Evolutionary conservation across 2,113 vertebrate genomes (phyloP).

Genomic region (Otocyon megalotis): DNA sequence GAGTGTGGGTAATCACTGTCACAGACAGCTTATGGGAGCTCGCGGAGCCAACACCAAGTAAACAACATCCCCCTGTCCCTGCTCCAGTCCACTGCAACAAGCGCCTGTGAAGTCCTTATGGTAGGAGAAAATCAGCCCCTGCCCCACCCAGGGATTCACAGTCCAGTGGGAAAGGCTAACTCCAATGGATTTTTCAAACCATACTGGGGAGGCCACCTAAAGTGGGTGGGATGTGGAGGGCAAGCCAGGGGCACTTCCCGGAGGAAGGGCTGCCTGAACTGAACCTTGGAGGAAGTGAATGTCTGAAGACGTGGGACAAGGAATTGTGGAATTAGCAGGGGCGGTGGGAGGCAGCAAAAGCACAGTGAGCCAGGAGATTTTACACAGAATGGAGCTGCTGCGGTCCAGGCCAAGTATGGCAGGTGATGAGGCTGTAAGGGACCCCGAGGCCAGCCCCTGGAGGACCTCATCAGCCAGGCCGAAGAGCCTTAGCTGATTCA

Average conservation of each 20-base stretch:
- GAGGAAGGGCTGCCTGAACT: not conserved
- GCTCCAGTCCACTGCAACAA: not conserved
- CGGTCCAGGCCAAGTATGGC: not conserved
- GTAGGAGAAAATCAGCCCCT: not conserved
- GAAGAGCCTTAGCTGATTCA: not conserved
- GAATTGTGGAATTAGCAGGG: not conserved
- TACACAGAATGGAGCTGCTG: accelerated
- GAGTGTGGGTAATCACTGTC: constrained; percentile 15
- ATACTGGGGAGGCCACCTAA: not conserved
- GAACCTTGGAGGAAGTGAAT: not conserved
- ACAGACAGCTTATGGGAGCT: not conserved
- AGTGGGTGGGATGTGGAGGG: not conserved
- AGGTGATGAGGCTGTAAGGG: not conserved
- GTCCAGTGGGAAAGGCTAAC: not conserved
- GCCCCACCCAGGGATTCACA: not conserved
- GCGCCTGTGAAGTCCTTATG: not conserved
- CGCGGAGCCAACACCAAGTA: not conserved
- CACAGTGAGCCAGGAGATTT: not conserved
- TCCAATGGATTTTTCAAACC: not conserved
- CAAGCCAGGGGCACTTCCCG: not conserved
- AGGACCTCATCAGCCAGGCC: not conserved
- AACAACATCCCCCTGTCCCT: not conserved
- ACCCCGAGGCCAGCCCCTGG: not conserved
- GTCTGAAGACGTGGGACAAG: not conserved
- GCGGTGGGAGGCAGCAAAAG: not conserved